Base-by-base conservation (phyloP, 2,888 invertebrate genomes). In the Pedicia rivosa region DNA sequence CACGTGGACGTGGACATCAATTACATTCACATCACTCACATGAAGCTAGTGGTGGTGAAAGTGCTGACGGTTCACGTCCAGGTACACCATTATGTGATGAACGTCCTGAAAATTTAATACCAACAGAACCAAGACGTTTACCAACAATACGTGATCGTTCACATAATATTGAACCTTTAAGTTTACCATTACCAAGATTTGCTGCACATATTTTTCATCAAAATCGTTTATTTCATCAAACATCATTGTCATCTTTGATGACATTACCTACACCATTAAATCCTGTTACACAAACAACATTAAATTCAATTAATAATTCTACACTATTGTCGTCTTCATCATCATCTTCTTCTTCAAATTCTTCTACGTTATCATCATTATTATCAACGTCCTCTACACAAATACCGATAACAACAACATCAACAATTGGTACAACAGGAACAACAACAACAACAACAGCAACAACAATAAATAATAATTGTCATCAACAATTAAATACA, bases 61-160 rank as follows among this genome's bases (percentile, higher is more conserved):
- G 71, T 50, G 66, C 70, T 37, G 70, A 72, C 38, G 79, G 80
- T 43, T 83, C 83, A 9, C 68, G 87, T 39, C 84, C 86, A 3
- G 88, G 87, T 33, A 88, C 88, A 10, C 86, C 86, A 2, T 63
- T 86, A 38, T 79, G 81, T 49, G 84, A 86, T 57, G 86, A 86
- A 54, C 63, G 77, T 34, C 82, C 81, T 2, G 83, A 84, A 52
- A 70, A 71, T 50, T 66, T 75, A 43, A 42, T 68, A 42, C 82
- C 82, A 8, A 70, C 70, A 41, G 83, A 84, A 56, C 84, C 84
- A 14, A 69, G 84, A 40, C 70, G 82, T 33, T 65, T 74, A 50
- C 72, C 72, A 4, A 26, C 25, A 4, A 17, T 15, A 17, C 66
- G 48, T 67, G 77, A 64, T 49, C 68, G 70, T 44, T 64, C 68